phyloP scores from a whole-genome alignment of 2,888 invertebrate genomes.

The Plebejus melissa region DNA sequence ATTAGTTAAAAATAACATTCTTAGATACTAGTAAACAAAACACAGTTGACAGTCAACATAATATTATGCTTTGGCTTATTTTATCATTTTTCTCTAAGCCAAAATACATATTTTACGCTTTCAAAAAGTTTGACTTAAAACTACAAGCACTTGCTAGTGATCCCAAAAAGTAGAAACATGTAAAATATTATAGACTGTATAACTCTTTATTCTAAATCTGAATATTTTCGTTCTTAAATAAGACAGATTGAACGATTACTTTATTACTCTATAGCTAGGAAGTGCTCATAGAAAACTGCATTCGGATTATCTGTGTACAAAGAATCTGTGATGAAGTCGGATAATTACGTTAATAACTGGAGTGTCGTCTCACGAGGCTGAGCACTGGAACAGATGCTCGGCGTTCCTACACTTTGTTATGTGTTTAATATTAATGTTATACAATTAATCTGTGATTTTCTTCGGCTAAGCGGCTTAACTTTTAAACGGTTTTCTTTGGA shows the following conservation, averaged over 20 bases:
- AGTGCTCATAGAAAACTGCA: neutral
- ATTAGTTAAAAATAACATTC: too few relatives aligned
- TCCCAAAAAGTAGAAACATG: too few relatives aligned
- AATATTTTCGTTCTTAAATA: neutral
- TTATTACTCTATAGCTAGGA: neutral
- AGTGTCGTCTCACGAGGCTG: neutral
- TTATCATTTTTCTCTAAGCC: too few relatives aligned
- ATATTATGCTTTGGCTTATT: too few relatives aligned
- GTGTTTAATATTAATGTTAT: slow-evolving; percentile 8
- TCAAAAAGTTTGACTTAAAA: too few relatives aligned
- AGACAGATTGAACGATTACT: neutral
- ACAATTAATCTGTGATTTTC: slow-evolving; percentile 6
- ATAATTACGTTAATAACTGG: neutral
- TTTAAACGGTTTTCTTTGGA: neutral
- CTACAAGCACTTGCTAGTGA: too few relatives aligned
- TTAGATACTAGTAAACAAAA: too few relatives aligned
- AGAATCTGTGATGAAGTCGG: neutral
- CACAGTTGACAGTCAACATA: too few relatives aligned
- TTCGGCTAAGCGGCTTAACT: neutral
- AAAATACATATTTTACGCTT: too few relatives aligned
- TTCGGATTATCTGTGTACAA: neutral
- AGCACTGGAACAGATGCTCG: neutral
- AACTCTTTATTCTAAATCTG: neutral
- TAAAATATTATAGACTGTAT: too few relatives aligned
- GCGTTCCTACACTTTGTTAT: neutral